Evolutionary conservation across 2,113 vertebrate species (phyloP).

Genomic region (Marcusenius ussheri): DNA sequence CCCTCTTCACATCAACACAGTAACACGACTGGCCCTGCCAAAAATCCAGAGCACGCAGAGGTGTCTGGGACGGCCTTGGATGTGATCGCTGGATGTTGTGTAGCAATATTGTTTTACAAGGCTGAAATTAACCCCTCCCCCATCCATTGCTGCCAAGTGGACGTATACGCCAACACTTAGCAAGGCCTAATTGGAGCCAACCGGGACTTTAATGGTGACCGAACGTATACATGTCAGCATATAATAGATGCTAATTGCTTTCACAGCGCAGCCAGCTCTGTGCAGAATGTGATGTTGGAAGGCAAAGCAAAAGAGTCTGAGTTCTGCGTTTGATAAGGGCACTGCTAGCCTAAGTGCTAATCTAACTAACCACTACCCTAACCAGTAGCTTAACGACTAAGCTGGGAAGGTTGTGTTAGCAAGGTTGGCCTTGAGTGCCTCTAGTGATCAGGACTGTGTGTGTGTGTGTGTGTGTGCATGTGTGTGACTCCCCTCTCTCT

Average conservation of each 20-base stretch:
- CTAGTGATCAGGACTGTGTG: background rate
- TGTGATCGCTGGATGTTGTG: background rate
- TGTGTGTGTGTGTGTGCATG: conserved; percentile 16
- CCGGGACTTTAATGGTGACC: background rate
- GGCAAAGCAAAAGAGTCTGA: background rate
- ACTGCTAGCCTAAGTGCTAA: background rate
- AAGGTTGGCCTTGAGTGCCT: background rate
- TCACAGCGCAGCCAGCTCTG: background rate
- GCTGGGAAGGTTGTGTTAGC: background rate
- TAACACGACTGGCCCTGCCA: background rate
- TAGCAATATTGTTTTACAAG: conserved; percentile 12
- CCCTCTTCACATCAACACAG: background rate
- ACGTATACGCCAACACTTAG: background rate
- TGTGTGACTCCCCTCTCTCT: background rate
- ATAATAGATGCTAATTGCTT: background rate
- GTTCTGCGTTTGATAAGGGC: background rate
- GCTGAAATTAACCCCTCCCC: background rate
- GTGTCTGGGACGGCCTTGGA: background rate
- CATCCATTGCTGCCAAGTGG: background rate
- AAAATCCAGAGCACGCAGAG: background rate
- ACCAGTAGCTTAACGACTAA: background rate
- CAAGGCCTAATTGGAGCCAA: background rate
- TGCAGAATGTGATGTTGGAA: background rate
- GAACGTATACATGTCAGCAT: background rate
- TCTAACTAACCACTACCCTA: background rate